Evolutionary conservation across 2,888 invertebrate species (phyloP), one percentile per base, ranked within the genome.

Genomic region (Tribolium freemani): DNA sequence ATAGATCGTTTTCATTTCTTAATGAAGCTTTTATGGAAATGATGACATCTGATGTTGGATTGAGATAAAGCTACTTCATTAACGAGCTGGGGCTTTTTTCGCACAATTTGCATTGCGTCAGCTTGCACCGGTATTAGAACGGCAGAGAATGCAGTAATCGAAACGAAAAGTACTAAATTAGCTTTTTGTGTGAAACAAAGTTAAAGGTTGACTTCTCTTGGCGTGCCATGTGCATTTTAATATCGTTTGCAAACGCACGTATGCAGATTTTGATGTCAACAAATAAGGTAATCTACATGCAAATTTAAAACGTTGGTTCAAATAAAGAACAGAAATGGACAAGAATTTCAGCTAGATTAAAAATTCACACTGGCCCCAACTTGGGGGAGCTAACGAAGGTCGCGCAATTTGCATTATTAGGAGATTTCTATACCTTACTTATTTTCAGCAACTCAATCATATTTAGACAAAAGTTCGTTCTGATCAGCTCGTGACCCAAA

Each of bases 1-100:
- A 73, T 73, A 69, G 75, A 71, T 72, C 72, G 61, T 63, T 64
- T 69, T 69, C 71, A 71, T 71, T 74, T 74, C 73, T 71, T 76
- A 74, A 76, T 74, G 76, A 74, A 74, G 74, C 74, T 74, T 73
- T 70, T 71, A 76, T 71, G 72, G 58, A 71, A 68, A 72, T 72
- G 71, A 74, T 74, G 74, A 71, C 69, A 74, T 72, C 71, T 72
- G 73, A 73, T 58, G 66, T 66, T 75, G 58, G 66, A 64, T 54
- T 51, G 69, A 71, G 70, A 64, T 71, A 73, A 76, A 78, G 76
- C 76, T 63, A 69, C 58, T 61, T 61, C 72, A 72, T 72, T 72
- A 72, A 72, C 61, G 72, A 72, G 68, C 68, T 51, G 50, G 64
- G 11, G 53, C 44, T 67, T 53, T 46, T 21, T 48, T n/a, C 10